Evolutionary conservation across 1,140 invertebrate genomes (phyloP), one percentile per base, ranked within the genome.

Genomic region (Spodoptera frugiperda): DNA sequence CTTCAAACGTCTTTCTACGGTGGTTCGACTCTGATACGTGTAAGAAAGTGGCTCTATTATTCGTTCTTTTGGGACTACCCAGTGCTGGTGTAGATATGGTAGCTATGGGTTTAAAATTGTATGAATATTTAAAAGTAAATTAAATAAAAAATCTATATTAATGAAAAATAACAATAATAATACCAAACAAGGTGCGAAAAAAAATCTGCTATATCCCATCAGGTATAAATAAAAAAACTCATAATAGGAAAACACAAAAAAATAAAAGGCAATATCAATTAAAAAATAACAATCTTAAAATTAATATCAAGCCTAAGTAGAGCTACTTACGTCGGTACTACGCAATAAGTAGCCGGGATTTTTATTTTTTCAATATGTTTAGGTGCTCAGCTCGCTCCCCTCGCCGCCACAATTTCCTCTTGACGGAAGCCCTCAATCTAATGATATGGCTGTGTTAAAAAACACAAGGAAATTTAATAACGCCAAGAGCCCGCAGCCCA

Each of bases 401-500:
- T 90, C 87, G 84, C 84, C 83, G 85, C 91, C 90, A 91, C 92
- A 92, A 93, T 92, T 93, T 92, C 91, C 92, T 94, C 91, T 92
- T 91, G 92, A 93, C 90, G 91, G 92, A 92, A 94, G 89, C 90
- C 92, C 92, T 93, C 93, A 93, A 94, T 94, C 92, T 94, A 94
- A 94, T 94, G 93, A 94, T 94, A 94, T 92, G 92, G 89, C 89
- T 92, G 89, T 91, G 92, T 94, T 94, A 93, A 94, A 94, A 94
- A 94, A 94, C 92, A 94, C 93, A 92, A 92, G 93, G 92, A 94
- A 94, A 94, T 94, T 94, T 94, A 94, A 94, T 94, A 94, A 94
- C 92, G 90, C 86, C 85, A 84, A 81, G 82, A 83, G 80, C 89
- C 84, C 81, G 81, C 83, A 87, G 85, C 87, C 84, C 84, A 84